phyloP scores from a whole-genome alignment of 2,888 invertebrate species.

The Macroteleia sp. region DNA sequence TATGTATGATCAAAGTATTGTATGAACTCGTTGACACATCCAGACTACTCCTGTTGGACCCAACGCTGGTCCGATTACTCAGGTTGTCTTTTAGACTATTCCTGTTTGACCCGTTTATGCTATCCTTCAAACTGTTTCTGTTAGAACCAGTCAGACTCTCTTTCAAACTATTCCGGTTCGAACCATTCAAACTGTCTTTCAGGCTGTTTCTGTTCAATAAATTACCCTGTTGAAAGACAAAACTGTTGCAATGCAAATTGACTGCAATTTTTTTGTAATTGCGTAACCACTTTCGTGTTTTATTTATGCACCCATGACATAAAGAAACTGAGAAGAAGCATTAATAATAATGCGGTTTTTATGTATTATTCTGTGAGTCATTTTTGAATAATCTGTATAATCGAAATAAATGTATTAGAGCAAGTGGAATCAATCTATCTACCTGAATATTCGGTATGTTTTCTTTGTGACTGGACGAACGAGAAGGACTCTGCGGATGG shows the following conservation, averaged over 20 bases:
- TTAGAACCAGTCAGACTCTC: constrained; percentile 82
- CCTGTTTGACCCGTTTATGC: constrained; percentile 82
- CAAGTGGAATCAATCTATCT: constrained; percentile 5
- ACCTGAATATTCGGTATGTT: constrained; percentile 83
- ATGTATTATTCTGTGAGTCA: constrained; percentile 1
- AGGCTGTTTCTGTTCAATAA: constrained; percentile 81
- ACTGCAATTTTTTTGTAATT: constrained; percentile 11
- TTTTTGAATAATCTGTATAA: constrained; percentile 12
- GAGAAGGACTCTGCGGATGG: constrained; percentile 86
- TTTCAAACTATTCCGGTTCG: constrained; percentile 81
- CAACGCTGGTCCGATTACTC: constrained; percentile 88
- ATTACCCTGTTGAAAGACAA: constrained; percentile 74
- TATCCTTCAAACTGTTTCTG: constrained; percentile 82
- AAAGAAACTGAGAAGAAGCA: neutral
- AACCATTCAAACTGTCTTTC: constrained; percentile 80
- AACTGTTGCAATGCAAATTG: constrained; percentile 8
- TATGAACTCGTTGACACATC: constrained; percentile 92
- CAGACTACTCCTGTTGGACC: constrained; percentile 87
- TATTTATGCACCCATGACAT: constrained; percentile 9
- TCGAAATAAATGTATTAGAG: too few relatives aligned
- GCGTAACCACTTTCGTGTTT: neutral
- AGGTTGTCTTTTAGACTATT: constrained; percentile 86
- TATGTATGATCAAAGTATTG: constrained; percentile 93
- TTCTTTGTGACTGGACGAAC: constrained; percentile 85
- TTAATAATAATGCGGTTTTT: neutral